phyloP scores from a whole-genome alignment of 2,113 vertebrate species.

The Heterochromis multidens region DNA sequence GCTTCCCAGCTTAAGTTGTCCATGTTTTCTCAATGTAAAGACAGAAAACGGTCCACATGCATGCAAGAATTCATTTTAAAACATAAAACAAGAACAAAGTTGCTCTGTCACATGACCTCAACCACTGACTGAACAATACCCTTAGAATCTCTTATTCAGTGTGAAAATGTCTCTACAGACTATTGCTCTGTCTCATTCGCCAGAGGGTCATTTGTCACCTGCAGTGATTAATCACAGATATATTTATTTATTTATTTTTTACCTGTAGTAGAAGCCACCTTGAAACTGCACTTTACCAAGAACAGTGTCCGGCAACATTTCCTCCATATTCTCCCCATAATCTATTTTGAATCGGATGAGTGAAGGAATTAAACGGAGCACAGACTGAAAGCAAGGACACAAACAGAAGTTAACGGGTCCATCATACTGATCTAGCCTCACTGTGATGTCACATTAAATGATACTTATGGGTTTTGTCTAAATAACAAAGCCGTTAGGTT shows the following conservation, averaged over 20 bases:
- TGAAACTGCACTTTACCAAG: background rate
- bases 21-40: background rate
- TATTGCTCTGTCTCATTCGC: background rate
- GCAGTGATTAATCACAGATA: background rate
- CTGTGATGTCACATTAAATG: background rate
- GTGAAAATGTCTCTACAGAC: background rate
- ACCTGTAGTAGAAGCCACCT: background rate
- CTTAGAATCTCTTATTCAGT: background rate
- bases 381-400: background rate
- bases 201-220: background rate
- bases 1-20: background rate
- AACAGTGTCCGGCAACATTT: background rate
- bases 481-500: background rate
- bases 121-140: background rate
- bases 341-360: background rate
- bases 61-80: background rate
- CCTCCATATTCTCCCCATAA: background rate
- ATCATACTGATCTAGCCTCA: background rate
- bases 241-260: background rate
- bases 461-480: background rate
- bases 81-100: background rate
- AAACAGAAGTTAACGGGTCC: background rate
- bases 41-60: background rate
- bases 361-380: background rate
- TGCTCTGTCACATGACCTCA: background rate